Percentiles rank a stretch among this genome's conserved stretches.
phyloP scores from a whole-genome alignment of 1,140 invertebrate species.

The Tetragnatha versicolor region DNA sequence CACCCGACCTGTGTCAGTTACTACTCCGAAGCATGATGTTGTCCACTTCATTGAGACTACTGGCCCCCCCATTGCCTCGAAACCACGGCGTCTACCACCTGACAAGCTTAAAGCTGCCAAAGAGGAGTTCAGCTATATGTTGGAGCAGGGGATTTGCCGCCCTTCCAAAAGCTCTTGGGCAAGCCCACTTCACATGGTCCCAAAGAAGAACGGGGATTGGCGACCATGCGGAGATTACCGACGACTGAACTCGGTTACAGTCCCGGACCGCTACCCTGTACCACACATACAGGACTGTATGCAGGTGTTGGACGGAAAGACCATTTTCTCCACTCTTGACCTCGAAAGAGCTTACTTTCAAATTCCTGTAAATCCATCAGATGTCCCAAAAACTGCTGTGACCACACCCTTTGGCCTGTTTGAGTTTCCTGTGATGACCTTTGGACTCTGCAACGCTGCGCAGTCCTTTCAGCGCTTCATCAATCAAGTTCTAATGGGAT shows the following conservation, averaged over 20 bases:
- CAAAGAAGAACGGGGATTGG: conserved; percentile 53
- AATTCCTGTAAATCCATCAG: conserved; percentile 9
- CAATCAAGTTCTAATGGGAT: conserved; percentile 23
- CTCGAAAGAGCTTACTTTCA: conserved; percentile 38
- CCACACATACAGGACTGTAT: conserved; percentile 47
- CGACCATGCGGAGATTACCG: conserved; percentile 43
- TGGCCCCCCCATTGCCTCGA: background rate
- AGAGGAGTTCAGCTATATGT: conserved; percentile 34
- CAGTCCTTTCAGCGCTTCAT: conserved; percentile 45
- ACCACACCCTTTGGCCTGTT: conserved; percentile 43
- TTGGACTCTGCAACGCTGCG: conserved; percentile 49
- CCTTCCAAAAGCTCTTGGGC: conserved; percentile 55
- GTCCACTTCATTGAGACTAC: conserved; percentile 41
- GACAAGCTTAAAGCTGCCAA: conserved; percentile 18
- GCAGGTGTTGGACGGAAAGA: conserved; percentile 2
- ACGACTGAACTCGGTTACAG: conserved; percentile 32
- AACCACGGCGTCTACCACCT: background rate
- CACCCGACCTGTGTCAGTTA: conserved; percentile 56
- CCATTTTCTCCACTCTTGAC: conserved; percentile 3
- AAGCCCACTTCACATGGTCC: conserved; percentile 59
- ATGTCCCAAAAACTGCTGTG: conserved; percentile 51
- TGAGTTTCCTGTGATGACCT: conserved; percentile 47
- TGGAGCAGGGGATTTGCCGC: conserved; percentile 47
- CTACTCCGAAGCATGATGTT: conserved; percentile 20
- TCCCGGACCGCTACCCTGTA: conserved; percentile 46